A percentile compares a stretch with the other conserved stretches of the same genome.
phyloP scores from a whole-genome alignment of 35 echinoderm and acorn worm species.

The Acanthaster planci region DNA sequence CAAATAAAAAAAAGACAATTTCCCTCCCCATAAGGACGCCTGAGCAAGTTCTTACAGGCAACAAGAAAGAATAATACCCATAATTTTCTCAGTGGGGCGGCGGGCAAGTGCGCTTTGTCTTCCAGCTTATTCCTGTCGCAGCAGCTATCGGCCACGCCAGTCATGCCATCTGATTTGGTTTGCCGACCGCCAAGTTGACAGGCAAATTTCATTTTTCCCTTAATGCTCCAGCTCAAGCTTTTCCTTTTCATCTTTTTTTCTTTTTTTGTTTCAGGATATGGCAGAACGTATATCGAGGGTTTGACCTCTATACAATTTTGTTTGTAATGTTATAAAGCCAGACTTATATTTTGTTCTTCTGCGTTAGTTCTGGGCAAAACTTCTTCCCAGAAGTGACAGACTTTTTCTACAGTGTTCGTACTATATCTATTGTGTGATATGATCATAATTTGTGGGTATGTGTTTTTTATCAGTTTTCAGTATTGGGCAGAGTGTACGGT shows the following conservation, averaged over 20 bases:
- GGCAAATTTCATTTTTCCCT: constrained; percentile 8
- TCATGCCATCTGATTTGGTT: background rate
- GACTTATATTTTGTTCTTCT: too few species aligned
- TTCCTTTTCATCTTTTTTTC: background rate
- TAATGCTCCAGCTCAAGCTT: background rate
- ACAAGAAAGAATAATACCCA: background rate
- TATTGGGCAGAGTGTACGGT: too few species aligned
- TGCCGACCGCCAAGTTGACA: background rate
- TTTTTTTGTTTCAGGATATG: background rate
- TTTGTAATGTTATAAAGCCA: too few species aligned
- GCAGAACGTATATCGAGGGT: background rate
- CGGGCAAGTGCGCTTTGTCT: background rate
- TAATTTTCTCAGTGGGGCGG: background rate
- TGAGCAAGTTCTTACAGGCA: background rate
- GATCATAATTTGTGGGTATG: too few species aligned
- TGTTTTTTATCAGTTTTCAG: too few species aligned
- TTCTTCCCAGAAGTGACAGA: too few species aligned
- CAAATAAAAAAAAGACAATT: background rate
- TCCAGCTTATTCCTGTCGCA: background rate
- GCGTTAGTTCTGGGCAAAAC: too few species aligned
- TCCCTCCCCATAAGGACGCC: background rate
- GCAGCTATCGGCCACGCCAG: background rate
- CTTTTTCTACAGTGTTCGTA: too few species aligned
- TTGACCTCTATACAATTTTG: background rate
- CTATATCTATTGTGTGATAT: too few species aligned